Evolutionary conservation across 2,888 invertebrate species (phyloP).

Genomic region (Zhengitettix transpicula): DNA sequence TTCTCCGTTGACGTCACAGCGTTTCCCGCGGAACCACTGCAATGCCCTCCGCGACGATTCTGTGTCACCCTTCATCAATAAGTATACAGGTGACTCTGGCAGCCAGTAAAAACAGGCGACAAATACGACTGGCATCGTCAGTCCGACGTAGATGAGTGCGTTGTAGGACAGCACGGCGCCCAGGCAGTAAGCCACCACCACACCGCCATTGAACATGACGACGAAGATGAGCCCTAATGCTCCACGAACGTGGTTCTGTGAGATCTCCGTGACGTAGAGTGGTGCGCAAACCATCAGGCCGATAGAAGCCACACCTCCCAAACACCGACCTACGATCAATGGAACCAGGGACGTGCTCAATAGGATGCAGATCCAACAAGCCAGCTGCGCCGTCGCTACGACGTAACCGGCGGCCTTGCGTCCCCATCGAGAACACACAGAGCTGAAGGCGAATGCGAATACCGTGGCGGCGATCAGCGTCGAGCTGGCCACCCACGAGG

Average conservation of each 20-base stretch:
- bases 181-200: slow-evolving; percentile 30
- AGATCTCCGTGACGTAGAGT: slow-evolving; percentile 43
- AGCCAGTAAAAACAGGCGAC: slow-evolving; percentile 29
- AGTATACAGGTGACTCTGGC: slow-evolving; percentile 43
- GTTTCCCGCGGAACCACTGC: slow-evolving; percentile 18
- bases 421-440: neutral
- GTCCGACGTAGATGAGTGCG: slow-evolving; percentile 31
- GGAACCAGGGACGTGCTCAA: slow-evolving; percentile 29
- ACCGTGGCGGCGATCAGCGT: neutral
- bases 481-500: neutral
- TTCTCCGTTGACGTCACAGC: slow-evolving; percentile 18
- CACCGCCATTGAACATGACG: slow-evolving; percentile 27
- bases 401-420: neutral
- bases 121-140: slow-evolving; percentile 30
- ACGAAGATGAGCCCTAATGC: slow-evolving; percentile 35
- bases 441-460: neutral
- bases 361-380: slow-evolving; percentile 23
- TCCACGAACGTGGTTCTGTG: slow-evolving; percentile 39
- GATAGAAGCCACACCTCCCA: slow-evolving; percentile 40
- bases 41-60: slow-evolving; percentile 27
- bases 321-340: slow-evolving; percentile 25
- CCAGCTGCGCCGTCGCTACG: neutral
- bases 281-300: slow-evolving; percentile 37
- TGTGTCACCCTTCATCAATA: slow-evolving; percentile 26
- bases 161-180: slow-evolving; percentile 34